A percentile compares a stretch with the other conserved stretches of the same genome.
phyloP scores from a whole-genome alignment of 2,888 invertebrate genomes.

The Lampropteryx suffumata region DNA sequence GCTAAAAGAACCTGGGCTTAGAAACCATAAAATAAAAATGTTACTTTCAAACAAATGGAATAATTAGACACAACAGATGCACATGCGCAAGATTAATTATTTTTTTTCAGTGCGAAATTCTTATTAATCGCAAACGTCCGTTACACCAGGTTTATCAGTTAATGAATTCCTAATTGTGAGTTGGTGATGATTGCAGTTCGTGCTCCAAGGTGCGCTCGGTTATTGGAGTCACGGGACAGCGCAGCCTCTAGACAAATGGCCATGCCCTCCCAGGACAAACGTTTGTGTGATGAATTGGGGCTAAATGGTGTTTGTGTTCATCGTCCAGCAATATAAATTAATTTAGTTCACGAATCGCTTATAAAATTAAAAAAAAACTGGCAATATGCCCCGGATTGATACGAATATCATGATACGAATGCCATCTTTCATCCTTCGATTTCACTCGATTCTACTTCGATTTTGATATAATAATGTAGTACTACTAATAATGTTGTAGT shows the following conservation, averaged over 20 bases:
- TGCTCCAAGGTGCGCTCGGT: conserved; percentile 34
- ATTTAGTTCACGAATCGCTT: no score
- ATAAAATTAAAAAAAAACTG: no score
- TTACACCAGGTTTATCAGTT: conserved; percentile 25
- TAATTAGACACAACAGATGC: not conserved
- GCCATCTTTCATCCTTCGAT: no score
- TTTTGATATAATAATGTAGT: no score
- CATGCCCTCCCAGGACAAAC: not conserved
- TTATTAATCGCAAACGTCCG: conserved; percentile 8
- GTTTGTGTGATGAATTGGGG: not conserved
- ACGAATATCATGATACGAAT: no score
- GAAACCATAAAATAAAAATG: not conserved
- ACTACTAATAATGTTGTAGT: no score
- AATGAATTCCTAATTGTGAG: conserved; percentile 42
- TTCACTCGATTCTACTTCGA: no score
- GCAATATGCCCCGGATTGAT: no score
- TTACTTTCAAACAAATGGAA: conserved; percentile 2
- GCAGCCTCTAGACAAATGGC: conserved; percentile 11
- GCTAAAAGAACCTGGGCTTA: not conserved
- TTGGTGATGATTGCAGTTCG: conserved; percentile 34
- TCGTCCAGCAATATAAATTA: no score
- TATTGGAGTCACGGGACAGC: not conserved
- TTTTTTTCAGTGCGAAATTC: conserved; percentile 9
- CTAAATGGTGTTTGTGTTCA: no score
- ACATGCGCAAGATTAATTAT: not conserved